Base-by-base conservation (phyloP, 2,888 invertebrate species). In the Chrysodeixis includens region DNA sequence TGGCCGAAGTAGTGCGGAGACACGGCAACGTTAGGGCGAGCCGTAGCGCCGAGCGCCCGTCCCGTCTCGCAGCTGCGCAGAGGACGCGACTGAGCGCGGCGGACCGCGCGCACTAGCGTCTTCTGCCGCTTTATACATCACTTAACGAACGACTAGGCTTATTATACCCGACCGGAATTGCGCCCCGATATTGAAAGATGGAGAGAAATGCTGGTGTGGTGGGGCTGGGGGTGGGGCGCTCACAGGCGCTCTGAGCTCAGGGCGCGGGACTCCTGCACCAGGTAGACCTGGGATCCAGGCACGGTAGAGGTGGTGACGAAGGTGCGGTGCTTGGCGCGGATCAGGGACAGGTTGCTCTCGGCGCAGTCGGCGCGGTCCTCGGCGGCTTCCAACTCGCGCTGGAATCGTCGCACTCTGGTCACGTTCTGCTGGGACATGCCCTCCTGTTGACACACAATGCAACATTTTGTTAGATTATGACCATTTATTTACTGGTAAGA, bases 311-410 rank as follows among this genome's bases (percentile, higher is more conserved):
- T 98, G 96, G 98, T 98, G 90, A 99, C 98, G 95, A 99, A 99
- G 93, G 98, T 98, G 96, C 99, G 98, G 96, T 99, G 99, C 96
- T 99, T 99, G 96, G 99, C 98, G 88, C 99, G 97, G 96, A 99
- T 99, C 93, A 99, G 96, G 85, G 97, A 97, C 92, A 99, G 96
- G 95, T 98, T 99, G 96, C 98, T 98, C 95, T 99, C 99, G 84
- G 99, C 99, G 84, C 96, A 97, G 88, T 99, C 99, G 86, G 99
- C 99, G 85, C 99, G 98, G 94, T 99, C 99, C 93, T 99, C 99
- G 81, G 99, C 99, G 61, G 99, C 99, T 93, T 99, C 99, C 91
- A 99, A 95, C 95, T 99, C 99, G 87, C 99, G 97, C 95, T 99
- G 99, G 99, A 99, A 99, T 95, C 99, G 97, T 93, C 99, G 98